Base-by-base conservation (phyloP, 2,797 vertebrate genomes). In the Monodelphis domestica region DNA sequence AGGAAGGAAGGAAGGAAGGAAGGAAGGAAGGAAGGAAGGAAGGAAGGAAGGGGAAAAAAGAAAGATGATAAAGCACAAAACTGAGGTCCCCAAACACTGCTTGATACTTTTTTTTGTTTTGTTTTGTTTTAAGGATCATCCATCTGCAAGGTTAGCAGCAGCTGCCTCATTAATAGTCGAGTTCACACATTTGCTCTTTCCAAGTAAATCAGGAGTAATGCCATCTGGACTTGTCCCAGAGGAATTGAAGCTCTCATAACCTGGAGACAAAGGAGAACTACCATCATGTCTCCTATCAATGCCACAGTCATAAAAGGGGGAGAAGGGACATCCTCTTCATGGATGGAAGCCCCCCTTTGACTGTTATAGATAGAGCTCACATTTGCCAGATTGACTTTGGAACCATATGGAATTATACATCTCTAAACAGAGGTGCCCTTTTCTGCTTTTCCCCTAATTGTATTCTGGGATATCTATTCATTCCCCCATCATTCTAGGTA, bases 181-280 rank as follows among this genome's bases (percentile, higher is more conserved):
- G 38, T 84, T 84, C 38, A 84, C 70, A 84, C 70, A 84, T 84
- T 84, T 50, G 70, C 70, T 84, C 70, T 84, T 84, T 84, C 70
- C 70, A 84, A 84, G 50, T 84, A 84, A 84, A 84, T 84, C 38
- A 50, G 70, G 38, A 84, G 9, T 84, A 84, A 84, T 45, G 38
- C 70, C 70, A 84, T 84, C 70, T 84, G 70, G 70, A 50, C 26
- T 12, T 38, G 21, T 84, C 38, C 70, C 70, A 84, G 50, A 50
- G 70, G 70, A 84, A 84, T 4, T 50, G 38, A 50, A 26, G 38
- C 70, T 50, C 70, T 24, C 38, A 84, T 84, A 84, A 84, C 70
- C 70, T 84, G 70, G 70, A 84, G 24, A 84, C 70, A 84, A 84
- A 84, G 5, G 59, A 63, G 59, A 84, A 26, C 24, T 84, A 26